Evolutionary conservation across 2,797 vertebrate genomes (phyloP).

Genomic region (Arremon brunneinucha): DNA sequence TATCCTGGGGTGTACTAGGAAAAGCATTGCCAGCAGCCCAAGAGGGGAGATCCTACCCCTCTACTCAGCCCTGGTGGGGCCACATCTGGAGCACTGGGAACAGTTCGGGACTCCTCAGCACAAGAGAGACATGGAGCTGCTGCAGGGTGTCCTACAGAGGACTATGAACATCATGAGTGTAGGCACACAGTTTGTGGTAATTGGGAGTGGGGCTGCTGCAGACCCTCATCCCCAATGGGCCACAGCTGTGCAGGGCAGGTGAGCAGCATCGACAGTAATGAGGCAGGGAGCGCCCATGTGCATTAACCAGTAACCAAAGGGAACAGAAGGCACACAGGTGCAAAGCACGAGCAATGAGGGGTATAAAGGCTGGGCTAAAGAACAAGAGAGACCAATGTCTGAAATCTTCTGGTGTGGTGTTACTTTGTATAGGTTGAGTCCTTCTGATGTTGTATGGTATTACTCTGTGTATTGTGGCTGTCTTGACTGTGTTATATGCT

Average conservation of each 20-base stretch:
- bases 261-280: background rate
- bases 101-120: background rate
- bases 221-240: background rate
- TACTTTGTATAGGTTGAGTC: too few species aligned
- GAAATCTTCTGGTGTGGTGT: background rate
- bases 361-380: background rate
- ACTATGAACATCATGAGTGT: background rate
- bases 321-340: background rate
- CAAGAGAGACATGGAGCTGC: background rate
- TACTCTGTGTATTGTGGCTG: rapidly evolving
- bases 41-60: background rate
- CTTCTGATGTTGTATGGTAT: background rate
- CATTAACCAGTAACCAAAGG: background rate
- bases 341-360: background rate
- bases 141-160: background rate
- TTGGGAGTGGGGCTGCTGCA: background rate
- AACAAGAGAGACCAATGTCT: background rate
- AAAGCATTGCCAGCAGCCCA: background rate
- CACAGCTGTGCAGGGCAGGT: background rate
- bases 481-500: rapidly evolving
- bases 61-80: background rate
- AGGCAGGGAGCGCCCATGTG: background rate
- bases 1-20: background rate
- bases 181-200: background rate
- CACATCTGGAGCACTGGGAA: background rate